phyloP scores from a whole-genome alignment of 2,113 vertebrate species.

The Aplodontia rufa region DNA sequence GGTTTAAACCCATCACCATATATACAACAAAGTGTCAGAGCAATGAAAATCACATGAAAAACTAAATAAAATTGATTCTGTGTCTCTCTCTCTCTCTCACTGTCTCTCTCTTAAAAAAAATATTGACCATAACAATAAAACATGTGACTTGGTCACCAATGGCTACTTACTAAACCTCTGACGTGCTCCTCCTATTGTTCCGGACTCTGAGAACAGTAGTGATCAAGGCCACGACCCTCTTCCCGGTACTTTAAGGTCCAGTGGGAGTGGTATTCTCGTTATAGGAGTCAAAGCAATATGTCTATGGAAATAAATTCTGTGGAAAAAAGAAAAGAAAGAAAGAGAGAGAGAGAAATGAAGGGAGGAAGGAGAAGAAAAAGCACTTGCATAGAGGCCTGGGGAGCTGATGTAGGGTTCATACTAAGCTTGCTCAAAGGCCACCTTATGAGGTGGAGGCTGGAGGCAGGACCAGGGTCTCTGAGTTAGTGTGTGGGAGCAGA shows the following conservation, averaged over 20 bases:
- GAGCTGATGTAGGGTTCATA: background rate
- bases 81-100: no score
- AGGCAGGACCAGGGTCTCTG: background rate
- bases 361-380: no score
- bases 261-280: accelerated
- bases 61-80: no score
- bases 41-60: no score
- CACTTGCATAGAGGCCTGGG: accelerated
- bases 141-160: background rate
- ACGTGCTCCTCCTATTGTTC: background rate
- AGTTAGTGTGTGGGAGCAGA: background rate
- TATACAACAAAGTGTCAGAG: no score
- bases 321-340: background rate
- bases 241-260: background rate
- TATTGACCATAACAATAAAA: background rate
- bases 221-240: background rate
- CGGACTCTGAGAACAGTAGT: background rate
- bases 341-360: no score
- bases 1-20: no score
- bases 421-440: background rate
- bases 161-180: background rate
- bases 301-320: accelerated
- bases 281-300: background rate
- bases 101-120: no score
- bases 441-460: background rate